These are phyloP conservation scores for Barypeithes pellucidus DNA, from an alignment of 2,888 invertebrate genomes.

Conservation along the genomic window DNA sequence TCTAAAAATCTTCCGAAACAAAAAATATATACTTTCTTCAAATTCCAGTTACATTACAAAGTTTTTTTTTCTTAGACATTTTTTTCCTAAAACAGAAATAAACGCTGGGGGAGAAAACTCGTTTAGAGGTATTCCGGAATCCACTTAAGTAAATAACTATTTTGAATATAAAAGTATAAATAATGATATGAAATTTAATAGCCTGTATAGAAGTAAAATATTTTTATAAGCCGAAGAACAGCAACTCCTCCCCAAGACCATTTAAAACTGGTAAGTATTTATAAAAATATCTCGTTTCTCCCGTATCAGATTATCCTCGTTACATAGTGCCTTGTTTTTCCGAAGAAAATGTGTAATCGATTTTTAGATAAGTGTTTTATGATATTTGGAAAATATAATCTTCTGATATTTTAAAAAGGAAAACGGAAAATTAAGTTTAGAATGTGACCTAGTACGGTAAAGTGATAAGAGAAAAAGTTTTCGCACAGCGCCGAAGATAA, in stretches of 20 bases:
- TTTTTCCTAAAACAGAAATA: too few species aligned
- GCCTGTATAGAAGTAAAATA: not conserved
- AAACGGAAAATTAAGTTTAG: conserved; percentile 30
- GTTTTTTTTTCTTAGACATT: too few species aligned
- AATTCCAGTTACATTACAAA: too few species aligned
- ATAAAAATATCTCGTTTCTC: conserved; percentile 26
- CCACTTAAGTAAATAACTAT: too few species aligned
- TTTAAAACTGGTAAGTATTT: conserved; percentile 25
- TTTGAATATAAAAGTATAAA: not conserved
- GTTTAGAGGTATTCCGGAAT: too few species aligned
- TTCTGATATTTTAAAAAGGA: conserved; percentile 20
- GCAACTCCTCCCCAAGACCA: not conserved
- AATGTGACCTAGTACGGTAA: conserved; percentile 5
- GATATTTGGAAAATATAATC: conserved; percentile 39
- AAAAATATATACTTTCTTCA: too few species aligned
- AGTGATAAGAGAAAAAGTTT: not conserved
- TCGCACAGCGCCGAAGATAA: not conserved
- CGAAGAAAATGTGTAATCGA: conserved; percentile 33
- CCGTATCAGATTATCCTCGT: conserved; percentile 34
- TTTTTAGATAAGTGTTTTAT: conserved; percentile 34
- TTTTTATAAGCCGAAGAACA: not conserved
- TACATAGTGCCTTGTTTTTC: conserved; percentile 39
- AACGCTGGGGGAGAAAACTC: too few species aligned
- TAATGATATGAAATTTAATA: conserved; percentile 1
- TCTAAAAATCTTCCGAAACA: too few species aligned